Percentiles rank a stretch among this genome's conserved stretches.
Evolutionary conservation across 1,140 invertebrate species (phyloP).

Genomic region (Telenomus remus): DNA sequence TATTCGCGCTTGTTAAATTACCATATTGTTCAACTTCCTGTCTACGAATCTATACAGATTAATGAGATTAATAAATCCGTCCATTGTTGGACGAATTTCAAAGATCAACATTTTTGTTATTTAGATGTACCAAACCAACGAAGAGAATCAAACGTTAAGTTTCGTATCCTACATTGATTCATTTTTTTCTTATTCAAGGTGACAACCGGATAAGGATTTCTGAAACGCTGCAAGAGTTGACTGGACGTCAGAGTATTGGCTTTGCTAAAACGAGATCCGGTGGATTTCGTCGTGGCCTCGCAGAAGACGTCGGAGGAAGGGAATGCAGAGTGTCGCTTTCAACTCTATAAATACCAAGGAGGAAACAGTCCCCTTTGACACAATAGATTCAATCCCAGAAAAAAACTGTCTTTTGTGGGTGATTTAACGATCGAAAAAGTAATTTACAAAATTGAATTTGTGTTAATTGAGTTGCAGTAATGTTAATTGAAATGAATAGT

Average conservation of each 20-base stretch:
- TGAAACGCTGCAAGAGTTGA: slow-evolving; percentile 5
- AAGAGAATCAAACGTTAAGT: neutral
- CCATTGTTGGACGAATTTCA: slow-evolving; percentile 1
- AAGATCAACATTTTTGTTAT: neutral
- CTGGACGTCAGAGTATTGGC: slow-evolving; percentile 37
- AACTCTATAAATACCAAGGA: slow-evolving; percentile 51
- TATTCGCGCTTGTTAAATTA: slow-evolving; percentile 7
- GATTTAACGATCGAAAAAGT: too few relatives aligned
- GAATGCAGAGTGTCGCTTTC: slow-evolving; percentile 52
- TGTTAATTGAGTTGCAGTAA: too few relatives aligned
- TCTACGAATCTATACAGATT: slow-evolving; percentile 13
- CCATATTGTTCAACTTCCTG: slow-evolving; percentile 21
- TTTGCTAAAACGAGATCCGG: slow-evolving; percentile 51
- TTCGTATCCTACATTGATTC: too few relatives aligned
- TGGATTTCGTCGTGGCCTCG: slow-evolving; percentile 43
- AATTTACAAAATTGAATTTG: too few relatives aligned
- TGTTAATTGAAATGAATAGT: too few relatives aligned
- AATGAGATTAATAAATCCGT: slow-evolving; percentile 2
- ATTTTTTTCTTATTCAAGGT: too few relatives aligned
- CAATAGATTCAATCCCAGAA: slow-evolving; percentile 29
- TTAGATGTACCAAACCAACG: neutral
- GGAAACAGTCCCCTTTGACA: slow-evolving; percentile 17
- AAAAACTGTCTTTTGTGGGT: slow-evolving; percentile 18
- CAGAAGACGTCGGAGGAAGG: slow-evolving; percentile 41
- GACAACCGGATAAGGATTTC: too few relatives aligned